These are phyloP conservation scores for Dryocosmus kuriphilus DNA, from an alignment of 2,888 invertebrate species.

Conservation along the genomic window DNA sequence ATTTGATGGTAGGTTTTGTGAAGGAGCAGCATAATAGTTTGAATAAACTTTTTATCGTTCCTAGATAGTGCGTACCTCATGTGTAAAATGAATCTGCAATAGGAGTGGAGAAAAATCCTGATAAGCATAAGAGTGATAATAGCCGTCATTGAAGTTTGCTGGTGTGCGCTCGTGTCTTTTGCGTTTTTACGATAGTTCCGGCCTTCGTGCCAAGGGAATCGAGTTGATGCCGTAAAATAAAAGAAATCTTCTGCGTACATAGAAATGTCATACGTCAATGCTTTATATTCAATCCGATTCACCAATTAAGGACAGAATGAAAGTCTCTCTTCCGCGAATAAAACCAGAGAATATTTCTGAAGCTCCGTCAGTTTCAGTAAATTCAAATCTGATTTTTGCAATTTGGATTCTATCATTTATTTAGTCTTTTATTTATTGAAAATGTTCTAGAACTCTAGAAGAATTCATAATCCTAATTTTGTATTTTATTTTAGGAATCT, in stretches of 20 bases:
- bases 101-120: slow-evolving; percentile 20
- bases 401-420: no score
- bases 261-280: slow-evolving; percentile 32
- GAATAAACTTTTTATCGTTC: background rate
- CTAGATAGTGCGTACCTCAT: background rate
- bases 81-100: background rate
- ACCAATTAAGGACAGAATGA: slow-evolving; percentile 13
- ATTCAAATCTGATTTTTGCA: background rate
- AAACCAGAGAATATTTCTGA: background rate
- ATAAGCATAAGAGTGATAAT: slow-evolving; percentile 27
- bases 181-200: slow-evolving; percentile 31
- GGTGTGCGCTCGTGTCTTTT: slow-evolving; percentile 31
- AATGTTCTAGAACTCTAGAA: no score
- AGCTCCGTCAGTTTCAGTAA: background rate
- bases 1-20: background rate
- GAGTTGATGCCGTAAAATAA: slow-evolving; percentile 32
- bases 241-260: slow-evolving; percentile 31
- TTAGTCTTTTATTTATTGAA: no score
- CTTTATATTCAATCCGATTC: slow-evolving; percentile 11
- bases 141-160: slow-evolving; percentile 17
- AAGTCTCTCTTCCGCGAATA: background rate
- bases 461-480: background rate
- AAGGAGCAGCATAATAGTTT: background rate
- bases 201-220: slow-evolving; percentile 34
- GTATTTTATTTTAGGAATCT: slow-evolving; percentile 17